These are phyloP conservation scores for Amphipyra tragopoginis DNA, from an alignment of 2,888 invertebrate genomes.

Conservation along the genomic window DNA sequence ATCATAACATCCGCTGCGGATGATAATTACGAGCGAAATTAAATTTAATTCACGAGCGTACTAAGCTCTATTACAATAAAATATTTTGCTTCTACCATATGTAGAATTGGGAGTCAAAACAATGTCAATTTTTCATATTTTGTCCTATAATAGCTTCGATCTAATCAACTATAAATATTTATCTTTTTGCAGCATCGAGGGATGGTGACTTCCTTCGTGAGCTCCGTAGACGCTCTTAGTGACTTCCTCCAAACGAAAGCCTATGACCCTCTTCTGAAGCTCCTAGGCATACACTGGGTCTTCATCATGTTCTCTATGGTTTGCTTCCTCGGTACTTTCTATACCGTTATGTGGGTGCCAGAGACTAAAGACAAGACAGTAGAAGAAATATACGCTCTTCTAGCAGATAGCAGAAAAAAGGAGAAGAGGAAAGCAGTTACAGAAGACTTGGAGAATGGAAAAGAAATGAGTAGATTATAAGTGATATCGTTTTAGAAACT, in stretches of 20 bases:
- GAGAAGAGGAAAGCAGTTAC: constrained; percentile 80
- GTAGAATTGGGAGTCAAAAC: too few relatives aligned
- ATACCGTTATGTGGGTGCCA: constrained; percentile 84
- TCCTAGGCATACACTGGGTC: constrained; percentile 86
- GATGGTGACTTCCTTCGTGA: constrained; percentile 84
- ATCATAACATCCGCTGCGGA: too few relatives aligned
- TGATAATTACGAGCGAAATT: too few relatives aligned
- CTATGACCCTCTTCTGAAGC: constrained; percentile 83
- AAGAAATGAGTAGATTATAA: constrained; percentile 81
- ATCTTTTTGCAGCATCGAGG: constrained; percentile 80
- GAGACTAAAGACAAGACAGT: constrained; percentile 83
- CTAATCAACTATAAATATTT: background rate
- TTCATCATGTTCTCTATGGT: constrained; percentile 84
- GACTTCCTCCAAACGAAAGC: constrained; percentile 86
- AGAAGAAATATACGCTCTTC: constrained; percentile 82
- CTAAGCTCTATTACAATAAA: too few relatives aligned
- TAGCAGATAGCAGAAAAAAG: constrained; percentile 79
- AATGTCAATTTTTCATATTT: too few relatives aligned
- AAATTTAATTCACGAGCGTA: too few relatives aligned
- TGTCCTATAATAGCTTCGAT: too few relatives aligned
- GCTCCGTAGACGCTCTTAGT: constrained; percentile 81
- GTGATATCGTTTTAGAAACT: constrained; percentile 25
- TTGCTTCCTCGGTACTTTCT: constrained; percentile 83
- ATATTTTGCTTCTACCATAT: too few relatives aligned
- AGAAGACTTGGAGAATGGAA: constrained; percentile 71